These are phyloP conservation scores for Gonatopus flavifemur DNA, from an alignment of 1,140 invertebrate species.

Conservation along the genomic window DNA sequence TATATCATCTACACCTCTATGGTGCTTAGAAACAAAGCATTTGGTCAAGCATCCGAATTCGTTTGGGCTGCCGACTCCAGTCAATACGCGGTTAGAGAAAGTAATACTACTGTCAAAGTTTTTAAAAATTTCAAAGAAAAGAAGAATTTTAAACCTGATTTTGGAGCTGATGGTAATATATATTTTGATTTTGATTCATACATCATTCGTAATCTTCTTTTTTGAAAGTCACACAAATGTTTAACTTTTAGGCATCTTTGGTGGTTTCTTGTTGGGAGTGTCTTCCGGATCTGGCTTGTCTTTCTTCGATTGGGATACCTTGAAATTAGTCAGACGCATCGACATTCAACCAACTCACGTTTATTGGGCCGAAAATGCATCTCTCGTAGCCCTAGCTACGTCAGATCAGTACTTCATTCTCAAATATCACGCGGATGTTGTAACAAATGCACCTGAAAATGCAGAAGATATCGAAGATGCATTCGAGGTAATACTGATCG, in stretches of 20 bases:
- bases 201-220: not conserved
- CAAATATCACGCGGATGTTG: constrained; percentile 79
- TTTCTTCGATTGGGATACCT: constrained; percentile 97
- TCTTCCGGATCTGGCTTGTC: constrained; percentile 89
- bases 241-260: constrained; percentile 79
- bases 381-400: constrained; percentile 90
- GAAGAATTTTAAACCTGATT: constrained; percentile 93
- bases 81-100: constrained; percentile 92
- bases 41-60: constrained; percentile 97
- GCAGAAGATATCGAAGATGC: constrained; percentile 96
- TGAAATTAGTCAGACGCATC: constrained; percentile 90
- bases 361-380: constrained; percentile 97
- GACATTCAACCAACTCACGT: constrained; percentile 94
- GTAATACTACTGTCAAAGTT: constrained; percentile 85
- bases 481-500: constrained; percentile 75
- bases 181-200: not conserved
- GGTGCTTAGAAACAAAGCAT: constrained; percentile 97
- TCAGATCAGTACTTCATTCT: constrained; percentile 97
- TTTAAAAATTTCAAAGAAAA: constrained; percentile 99
- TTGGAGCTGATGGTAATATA: constrained; percentile 82
- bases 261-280: constrained; percentile 92
- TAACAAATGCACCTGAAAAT: constrained; percentile 74
- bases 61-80: constrained; percentile 98
- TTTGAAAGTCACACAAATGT: constrained; percentile 1
- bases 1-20: constrained; percentile 99